A percentile compares a stretch with the other conserved stretches of the same genome.
Evolutionary conservation across 1,140 invertebrate species (phyloP).

Genomic region (Bradynema listronoti): DNA sequence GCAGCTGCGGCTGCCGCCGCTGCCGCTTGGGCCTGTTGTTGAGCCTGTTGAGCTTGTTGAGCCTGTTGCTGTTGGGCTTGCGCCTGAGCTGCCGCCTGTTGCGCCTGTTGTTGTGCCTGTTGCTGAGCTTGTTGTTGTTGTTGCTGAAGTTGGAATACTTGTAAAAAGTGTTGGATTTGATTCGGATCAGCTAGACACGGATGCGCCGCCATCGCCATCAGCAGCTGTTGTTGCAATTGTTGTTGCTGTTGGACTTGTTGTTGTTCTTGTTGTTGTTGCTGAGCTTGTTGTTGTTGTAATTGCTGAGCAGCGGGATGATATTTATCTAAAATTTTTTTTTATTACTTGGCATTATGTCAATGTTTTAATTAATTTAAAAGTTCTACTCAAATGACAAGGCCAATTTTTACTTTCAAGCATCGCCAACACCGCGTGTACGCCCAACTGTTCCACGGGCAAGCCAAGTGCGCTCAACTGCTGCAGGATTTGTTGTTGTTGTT

Average conservation of each 20-base stretch:
- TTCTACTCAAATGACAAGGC: background rate
- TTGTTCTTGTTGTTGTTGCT: constrained; percentile 6
- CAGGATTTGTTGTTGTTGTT: constrained; percentile 8
- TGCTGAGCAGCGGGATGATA: background rate
- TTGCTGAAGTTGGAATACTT: constrained; percentile 4
- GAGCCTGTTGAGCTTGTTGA: constrained; percentile 1
- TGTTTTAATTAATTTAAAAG: background rate
- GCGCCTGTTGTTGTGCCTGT: constrained; percentile 15
- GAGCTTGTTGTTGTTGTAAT: no score
- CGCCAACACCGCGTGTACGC: no score
- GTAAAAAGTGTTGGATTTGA: constrained; percentile 5
- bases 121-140: constrained; percentile 7
- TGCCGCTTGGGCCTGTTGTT: background rate
- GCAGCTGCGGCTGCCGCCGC: no score
- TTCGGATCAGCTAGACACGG: background rate
- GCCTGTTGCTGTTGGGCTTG: constrained; percentile 8
- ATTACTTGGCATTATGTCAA: no score
- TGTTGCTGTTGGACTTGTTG: constrained; percentile 8
- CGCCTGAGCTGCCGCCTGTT: background rate
- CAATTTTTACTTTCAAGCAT: no score
- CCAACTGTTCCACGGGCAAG: background rate
- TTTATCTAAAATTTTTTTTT: no score
- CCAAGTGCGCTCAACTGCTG: background rate
- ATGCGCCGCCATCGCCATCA: constrained; percentile 13
- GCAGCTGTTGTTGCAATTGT: constrained; percentile 2